Base-by-base conservation (phyloP, 2,888 invertebrate species). In the Bombylius major region DNA sequence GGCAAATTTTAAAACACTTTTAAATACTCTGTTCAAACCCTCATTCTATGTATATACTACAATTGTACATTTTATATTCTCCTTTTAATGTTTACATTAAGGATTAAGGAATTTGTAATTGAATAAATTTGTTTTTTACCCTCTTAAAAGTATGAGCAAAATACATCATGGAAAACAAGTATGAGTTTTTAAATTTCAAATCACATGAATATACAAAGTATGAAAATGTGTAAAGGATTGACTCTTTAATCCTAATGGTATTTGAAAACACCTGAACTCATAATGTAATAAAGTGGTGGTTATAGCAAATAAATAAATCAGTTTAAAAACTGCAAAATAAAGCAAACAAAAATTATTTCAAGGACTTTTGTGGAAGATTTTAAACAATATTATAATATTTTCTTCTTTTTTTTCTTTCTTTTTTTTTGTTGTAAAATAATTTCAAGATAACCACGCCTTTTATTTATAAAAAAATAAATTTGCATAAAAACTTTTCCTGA, bases 71-170 rank as follows among this genome's bases (percentile, higher is more conserved):
- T n/a, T 50, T 52, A 48, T 56, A 51, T 58, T 53, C 55, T 49
- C 39, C 56, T 48, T 50, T 54, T 53, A 56, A 53, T 59, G 62
- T 58, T 61, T 62, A 60, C 59, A 50, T 53, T 61, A 56, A 57
- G 58, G 62, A 62, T 62, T 61, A 62, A 53, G 59, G 56, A 61
- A 61, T 62, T 62, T 61, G 62, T 62, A 62, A 62, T 62, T 61
- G 61, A 59, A 62, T 61, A 58, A 61, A 60, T 60, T 61, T 60
- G 59, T 59, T 59, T 57, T 55, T 61, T 54, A 58, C 56, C 58
- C 53, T 50, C 50, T 54, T 34, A 50, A 51, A n/a, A 53, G 47
- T 50, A 57, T 23, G 23, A 23, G 23, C 23, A 23, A 23, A 2
- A 23, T 23, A 2, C 23, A 23, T 23, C 23, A 23, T 23, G 23